Evolutionary conservation across 1,140 invertebrate species (phyloP), one percentile per base, ranked within the genome.

Genomic region (Brachionus manjavacas): DNA sequence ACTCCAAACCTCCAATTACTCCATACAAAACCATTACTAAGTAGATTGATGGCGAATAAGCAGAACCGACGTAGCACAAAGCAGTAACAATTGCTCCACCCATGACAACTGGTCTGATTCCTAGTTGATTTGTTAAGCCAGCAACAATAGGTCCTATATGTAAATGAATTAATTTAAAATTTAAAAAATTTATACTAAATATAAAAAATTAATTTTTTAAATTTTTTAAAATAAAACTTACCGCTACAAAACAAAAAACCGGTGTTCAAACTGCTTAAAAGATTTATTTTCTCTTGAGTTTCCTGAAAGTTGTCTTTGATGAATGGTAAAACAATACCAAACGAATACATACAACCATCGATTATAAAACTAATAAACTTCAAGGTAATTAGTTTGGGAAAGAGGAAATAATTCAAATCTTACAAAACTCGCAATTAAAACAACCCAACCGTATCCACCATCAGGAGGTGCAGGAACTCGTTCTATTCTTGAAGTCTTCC

Each of bases 101-200:
- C 39, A 98, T 94, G 0, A 94, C 94, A 0, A 98, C 95, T 14
- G 92, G 90, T 66, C 96, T 92, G 89, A 97, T 97, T 6, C 96
- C 96, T 87, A 94, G 98, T 85, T 93, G 91, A 87, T 94, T 94
- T 7, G 91, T 89, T 78, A 97, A 89, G 0, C 94, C 94, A 84
- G 95, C 95, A 1, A 95, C 96, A 87, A 99, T 93, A 0, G 97
- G 97, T 85, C 97, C 97, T 81, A 7, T 35, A 35, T 35, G n/a
- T n/a, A n/a, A n/a, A n/a, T n/a, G n/a, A 35, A 35, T 6, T 35
- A 35, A 35, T 6, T 6, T 35, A 35, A 23, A 2, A 28, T 23
- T 28, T n/a, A 23, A 12, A 46, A 70, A 41, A 12, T 31, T 16
- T 52, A n/a, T n/a, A n/a, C n/a, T n/a, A 11, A 28, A 49, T 76